Conservation (phyloP, 2,888 invertebrate genomes). For the Lepetodrilus schrolli region DNA sequence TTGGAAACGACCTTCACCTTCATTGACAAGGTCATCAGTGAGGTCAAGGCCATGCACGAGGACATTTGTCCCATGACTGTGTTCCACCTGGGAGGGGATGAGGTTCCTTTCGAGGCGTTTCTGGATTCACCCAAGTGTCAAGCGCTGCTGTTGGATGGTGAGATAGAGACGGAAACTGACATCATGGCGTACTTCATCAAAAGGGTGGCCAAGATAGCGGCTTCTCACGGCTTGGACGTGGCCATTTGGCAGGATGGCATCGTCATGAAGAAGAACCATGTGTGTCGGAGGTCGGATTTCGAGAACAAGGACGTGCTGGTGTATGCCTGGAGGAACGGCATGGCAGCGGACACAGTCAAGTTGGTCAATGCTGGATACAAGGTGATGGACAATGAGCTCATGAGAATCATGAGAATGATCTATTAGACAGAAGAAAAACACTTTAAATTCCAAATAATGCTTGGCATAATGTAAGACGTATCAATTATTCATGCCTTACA, state of each 20-base stretch:
- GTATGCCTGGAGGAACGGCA: constrained; percentile 71
- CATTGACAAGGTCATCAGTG: constrained; percentile 63
- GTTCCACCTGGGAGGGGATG: constrained; percentile 73
- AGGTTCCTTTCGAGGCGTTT: constrained; percentile 68
- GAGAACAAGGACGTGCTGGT: constrained; percentile 55
- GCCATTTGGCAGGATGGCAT: constrained; percentile 64
- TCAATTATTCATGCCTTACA: too few relatives aligned
- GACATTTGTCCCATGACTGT: constrained; percentile 54
- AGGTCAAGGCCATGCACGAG: constrained; percentile 58
- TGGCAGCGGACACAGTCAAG: constrained; percentile 62
- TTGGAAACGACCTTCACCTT: constrained; percentile 68
- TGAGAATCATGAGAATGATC: too few relatives aligned
- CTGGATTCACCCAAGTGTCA: constrained; percentile 61
- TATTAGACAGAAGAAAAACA: too few relatives aligned
- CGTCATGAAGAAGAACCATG: constrained; percentile 32
- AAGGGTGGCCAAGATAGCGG: constrained; percentile 53
- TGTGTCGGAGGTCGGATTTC: constrained; percentile 40
- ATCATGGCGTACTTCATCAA: constrained; percentile 63
- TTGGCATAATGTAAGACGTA: too few relatives aligned
- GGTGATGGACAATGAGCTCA: too few relatives aligned
- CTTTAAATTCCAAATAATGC: too few relatives aligned
- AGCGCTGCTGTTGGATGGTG: constrained; percentile 46
- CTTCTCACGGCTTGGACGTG: constrained; percentile 47
- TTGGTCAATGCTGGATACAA: constrained; percentile 69
- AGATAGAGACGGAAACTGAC: constrained; percentile 45